Evolutionary conservation across 2,797 vertebrate genomes (phyloP).

Genomic region (Myiotriccus ornatus): DNA sequence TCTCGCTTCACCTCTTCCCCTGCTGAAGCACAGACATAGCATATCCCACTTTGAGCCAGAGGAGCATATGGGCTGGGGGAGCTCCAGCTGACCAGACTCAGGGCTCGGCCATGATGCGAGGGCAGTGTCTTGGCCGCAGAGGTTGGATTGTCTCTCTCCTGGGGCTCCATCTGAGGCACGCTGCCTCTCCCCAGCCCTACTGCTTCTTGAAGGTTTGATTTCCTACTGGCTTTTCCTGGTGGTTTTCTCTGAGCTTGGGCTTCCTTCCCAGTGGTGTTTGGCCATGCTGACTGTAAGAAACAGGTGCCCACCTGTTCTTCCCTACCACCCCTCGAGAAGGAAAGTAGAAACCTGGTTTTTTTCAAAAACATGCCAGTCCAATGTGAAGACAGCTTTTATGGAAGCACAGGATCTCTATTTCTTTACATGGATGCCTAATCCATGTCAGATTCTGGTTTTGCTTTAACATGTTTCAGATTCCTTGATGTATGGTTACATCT

Average conservation of each 20-base stretch:
- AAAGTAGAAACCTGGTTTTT: background rate
- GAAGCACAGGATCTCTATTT: background rate
- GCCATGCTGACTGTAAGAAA: fast-evolving
- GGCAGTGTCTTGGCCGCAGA: background rate
- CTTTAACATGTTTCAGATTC: background rate
- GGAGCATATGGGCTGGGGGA: background rate
- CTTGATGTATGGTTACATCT: background rate
- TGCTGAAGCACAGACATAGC: background rate
- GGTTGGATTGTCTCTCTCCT: background rate
- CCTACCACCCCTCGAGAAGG: background rate
- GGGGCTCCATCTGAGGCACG: background rate
- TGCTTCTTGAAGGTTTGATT: background rate
- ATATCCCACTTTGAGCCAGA: background rate
- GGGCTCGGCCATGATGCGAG: background rate
- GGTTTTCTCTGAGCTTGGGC: background rate
- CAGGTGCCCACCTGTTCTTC: background rate
- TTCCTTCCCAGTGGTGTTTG: background rate
- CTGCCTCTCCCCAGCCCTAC: background rate
- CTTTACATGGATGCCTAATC: background rate
- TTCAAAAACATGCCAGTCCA: background rate
- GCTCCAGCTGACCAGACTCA: background rate
- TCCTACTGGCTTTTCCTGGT: background rate
- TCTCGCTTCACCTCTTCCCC: background rate
- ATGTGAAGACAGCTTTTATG: background rate
- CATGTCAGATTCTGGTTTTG: background rate